A percentile compares a stretch with the other conserved stretches of the same genome.
phyloP scores from a whole-genome alignment of 2,888 invertebrate species.

The Ophioninae sp. region DNA sequence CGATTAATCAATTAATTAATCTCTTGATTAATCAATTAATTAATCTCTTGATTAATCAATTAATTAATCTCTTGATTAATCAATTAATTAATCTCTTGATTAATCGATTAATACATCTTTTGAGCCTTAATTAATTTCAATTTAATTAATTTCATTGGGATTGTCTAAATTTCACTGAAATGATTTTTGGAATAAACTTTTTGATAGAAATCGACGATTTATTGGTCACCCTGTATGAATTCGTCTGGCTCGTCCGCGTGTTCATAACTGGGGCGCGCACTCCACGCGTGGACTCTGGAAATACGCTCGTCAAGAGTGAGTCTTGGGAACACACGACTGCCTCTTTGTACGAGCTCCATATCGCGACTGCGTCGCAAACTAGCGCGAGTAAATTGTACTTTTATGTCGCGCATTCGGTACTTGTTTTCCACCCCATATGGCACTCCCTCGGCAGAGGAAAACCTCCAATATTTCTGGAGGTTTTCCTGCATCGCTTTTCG shows the following conservation, averaged over 20 bases:
- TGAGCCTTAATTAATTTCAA: too few relatives aligned
- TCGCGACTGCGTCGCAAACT: neutral
- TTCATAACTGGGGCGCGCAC: neutral
- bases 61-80: too few relatives aligned
- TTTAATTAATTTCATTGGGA: too few relatives aligned
- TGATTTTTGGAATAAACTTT: too few relatives aligned
- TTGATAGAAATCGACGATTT: too few relatives aligned
- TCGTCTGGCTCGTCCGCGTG: neutral
- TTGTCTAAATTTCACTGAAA: too few relatives aligned
- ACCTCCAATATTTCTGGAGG: conserved; percentile 1
- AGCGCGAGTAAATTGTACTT: neutral
- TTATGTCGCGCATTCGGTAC: neutral
- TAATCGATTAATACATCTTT: too few relatives aligned
- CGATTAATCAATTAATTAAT: too few relatives aligned
- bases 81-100: too few relatives aligned
- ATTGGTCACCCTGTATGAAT: too few relatives aligned
- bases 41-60: too few relatives aligned
- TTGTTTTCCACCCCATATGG: neutral
- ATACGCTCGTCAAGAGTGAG: neutral
- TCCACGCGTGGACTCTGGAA: neutral
- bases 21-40: too few relatives aligned
- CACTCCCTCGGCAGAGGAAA: neutral
- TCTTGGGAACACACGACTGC: neutral
- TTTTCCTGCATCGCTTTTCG: neutral
- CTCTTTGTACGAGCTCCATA: neutral